Percentiles rank a stretch among this genome's conserved stretches.
phyloP scores from a whole-genome alignment of 2,797 vertebrate genomes.

The Melanotaenia boesemani region DNA sequence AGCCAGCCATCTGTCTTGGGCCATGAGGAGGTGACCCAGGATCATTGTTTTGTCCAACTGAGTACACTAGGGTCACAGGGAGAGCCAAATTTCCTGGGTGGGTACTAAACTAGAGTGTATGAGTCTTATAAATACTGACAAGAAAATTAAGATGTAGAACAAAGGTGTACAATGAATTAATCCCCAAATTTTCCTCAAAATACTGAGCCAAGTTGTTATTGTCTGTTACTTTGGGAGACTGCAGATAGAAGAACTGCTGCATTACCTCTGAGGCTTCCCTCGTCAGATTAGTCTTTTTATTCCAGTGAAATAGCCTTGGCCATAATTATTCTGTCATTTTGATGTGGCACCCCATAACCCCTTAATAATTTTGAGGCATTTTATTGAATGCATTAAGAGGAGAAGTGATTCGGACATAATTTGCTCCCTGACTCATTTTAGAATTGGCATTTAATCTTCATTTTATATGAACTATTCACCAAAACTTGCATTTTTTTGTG shows the following conservation, averaged over 20 bases:
- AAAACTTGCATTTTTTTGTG: conserved; percentile 19
- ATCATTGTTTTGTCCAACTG: conserved; percentile 81
- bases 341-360: conserved; percentile 63
- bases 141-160: conserved; percentile 48
- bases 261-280: conserved; percentile 26
- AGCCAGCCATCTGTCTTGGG: conserved; percentile 84
- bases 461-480: conserved; percentile 32
- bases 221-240: conserved; percentile 54
- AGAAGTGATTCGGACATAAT: conserved; percentile 61
- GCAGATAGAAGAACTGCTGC: conserved; percentile 26
- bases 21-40: conserved; percentile 76
- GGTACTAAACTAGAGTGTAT: conserved; percentile 53
- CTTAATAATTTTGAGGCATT: conserved; percentile 64
- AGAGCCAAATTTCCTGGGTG: conserved; percentile 64
- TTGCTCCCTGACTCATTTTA: conserved; percentile 49
- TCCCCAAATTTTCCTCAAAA: conserved; percentile 12
- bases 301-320: conserved; percentile 35
- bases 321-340: conserved; percentile 75
- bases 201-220: conserved; percentile 43
- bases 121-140: conserved; percentile 36
- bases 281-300: conserved; percentile 34
- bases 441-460: conserved; percentile 57
- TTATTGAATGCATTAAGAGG: conserved; percentile 66
- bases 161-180: conserved; percentile 58
- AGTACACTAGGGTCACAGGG: conserved; percentile 74